Evolutionary conservation across 2,113 vertebrate genomes (phyloP), one percentile per base, ranked within the genome.

Genomic region (Eublepharis macularius): DNA sequence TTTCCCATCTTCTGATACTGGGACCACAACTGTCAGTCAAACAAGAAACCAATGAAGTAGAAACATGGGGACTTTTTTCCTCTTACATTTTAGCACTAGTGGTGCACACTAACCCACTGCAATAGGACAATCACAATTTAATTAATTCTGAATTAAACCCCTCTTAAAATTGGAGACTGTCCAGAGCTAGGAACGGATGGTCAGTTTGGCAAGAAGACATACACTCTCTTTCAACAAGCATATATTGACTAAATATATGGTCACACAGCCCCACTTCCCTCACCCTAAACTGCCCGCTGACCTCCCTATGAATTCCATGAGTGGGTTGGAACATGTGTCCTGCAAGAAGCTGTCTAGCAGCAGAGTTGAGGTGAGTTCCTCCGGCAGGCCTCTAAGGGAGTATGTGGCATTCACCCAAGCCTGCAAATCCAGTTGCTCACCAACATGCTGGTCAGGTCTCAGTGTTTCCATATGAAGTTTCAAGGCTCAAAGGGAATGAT

Each of bases 1-100:
- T 80, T 76, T 90, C n/a, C 49, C 49, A 8, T 7, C 77, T 39
- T 17, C 91, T 94, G 85, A 14, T n/a, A 43, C 2, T 74, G 81
- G 49, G 69, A n/a, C 69, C 32, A 32, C 43, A 74, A 36, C 69
- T 82, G 70, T 39, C 12, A n/a, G 39, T 41, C 54, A 72, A 93
- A 89, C 90, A 10, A 49, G 89, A 91, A 88, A 24, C 32, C 2
- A 1, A 34, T 1, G 4, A 86, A 24, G 1, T 65, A 49, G 21
- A 75, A 83, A 87, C 49, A 0, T 36, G 68, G 32, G 32, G 86
- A n/a, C n/a, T n/a, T n/a, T 76, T 49, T 4, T 29, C 6, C 36
- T 41, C 1, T 81, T 41, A 26, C 65, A 69, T 81, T 81, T 54
- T 86, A 65, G 32, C 39, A 72, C 0, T 16, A 12, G 4, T 51